Evolutionary conservation across 2,113 vertebrate species (phyloP).

Genomic region (Megaleporinus macrocephalus): DNA sequence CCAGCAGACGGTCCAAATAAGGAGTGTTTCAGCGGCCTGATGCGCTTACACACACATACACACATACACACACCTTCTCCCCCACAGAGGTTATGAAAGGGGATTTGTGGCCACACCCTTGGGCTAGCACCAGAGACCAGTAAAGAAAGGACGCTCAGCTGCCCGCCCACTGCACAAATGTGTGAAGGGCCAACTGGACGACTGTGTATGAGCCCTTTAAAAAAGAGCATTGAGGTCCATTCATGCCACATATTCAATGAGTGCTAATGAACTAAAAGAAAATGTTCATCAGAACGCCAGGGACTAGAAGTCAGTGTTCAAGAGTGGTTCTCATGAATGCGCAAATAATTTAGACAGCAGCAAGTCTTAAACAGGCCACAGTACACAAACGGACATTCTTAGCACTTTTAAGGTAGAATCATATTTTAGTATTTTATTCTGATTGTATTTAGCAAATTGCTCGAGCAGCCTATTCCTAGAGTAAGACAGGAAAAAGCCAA

Average conservation of each 20-base stretch:
- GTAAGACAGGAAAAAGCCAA: too few relatives aligned
- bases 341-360: neutral
- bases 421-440: too few relatives aligned
- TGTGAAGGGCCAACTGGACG: slow-evolving; percentile 73
- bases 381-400: neutral
- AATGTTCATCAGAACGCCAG: slow-evolving; percentile 11
- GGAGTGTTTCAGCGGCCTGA: slow-evolving; percentile 42
- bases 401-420: too few relatives aligned
- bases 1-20: slow-evolving; percentile 46
- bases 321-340: neutral
- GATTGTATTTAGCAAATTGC: too few relatives aligned
- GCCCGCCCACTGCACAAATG: slow-evolving; percentile 76
- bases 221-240: slow-evolving; percentile 25
- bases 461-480: too few relatives aligned
- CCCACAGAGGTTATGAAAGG: slow-evolving; percentile 47
- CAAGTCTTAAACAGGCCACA: neutral
- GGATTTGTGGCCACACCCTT: slow-evolving; percentile 49
- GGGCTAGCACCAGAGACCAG: slow-evolving; percentile 66
- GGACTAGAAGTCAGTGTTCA: neutral
- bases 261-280: slow-evolving; percentile 1
- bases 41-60: slow-evolving; percentile 29
- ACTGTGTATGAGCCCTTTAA: slow-evolving; percentile 46
- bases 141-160: slow-evolving; percentile 73
- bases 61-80: slow-evolving; percentile 38
- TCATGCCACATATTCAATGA: neutral